Conservation (phyloP, 2,888 invertebrate species). For the Drosophila ustulata region DNA sequence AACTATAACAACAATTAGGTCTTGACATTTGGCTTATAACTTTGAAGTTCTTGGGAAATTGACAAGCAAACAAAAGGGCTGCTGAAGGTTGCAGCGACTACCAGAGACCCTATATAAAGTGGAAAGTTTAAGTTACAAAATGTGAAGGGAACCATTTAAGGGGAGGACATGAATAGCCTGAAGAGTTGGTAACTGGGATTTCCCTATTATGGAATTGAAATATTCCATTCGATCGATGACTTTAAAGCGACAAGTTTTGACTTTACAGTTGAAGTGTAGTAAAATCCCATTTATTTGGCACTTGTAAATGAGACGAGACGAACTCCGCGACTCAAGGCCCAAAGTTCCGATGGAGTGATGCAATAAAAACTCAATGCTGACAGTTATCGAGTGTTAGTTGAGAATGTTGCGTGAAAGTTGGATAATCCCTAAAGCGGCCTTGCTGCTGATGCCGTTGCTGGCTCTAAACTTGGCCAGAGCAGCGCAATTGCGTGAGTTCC, state of each 20-base stretch:
- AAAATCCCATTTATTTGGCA: not conserved
- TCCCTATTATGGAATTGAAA: too few species aligned
- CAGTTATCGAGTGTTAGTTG: not conserved
- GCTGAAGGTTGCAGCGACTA: not conserved
- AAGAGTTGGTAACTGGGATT: too few species aligned
- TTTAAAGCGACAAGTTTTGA: not conserved
- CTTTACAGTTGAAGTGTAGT: not conserved
- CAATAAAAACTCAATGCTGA: not conserved
- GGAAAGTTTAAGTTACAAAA: too few species aligned
- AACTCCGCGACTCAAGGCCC: not conserved
- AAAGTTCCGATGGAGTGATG: not conserved
- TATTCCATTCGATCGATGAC: not conserved
- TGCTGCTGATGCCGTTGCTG: not conserved
- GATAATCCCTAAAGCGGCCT: not conserved
- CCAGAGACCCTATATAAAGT: not conserved
- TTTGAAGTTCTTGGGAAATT: not conserved
- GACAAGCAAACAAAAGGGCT: not conserved
- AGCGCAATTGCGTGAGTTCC: not conserved
- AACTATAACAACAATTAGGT: not conserved
- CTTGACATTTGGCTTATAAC: not conserved
- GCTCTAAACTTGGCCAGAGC: not conserved
- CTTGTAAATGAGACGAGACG: constrained; percentile 1
- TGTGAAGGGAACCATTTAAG: too few species aligned
- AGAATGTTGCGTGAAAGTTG: not conserved
- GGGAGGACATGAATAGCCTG: too few species aligned